These are phyloP conservation scores for Nomada fucata DNA, from an alignment of 2,888 invertebrate species.

Conservation along the genomic window DNA sequence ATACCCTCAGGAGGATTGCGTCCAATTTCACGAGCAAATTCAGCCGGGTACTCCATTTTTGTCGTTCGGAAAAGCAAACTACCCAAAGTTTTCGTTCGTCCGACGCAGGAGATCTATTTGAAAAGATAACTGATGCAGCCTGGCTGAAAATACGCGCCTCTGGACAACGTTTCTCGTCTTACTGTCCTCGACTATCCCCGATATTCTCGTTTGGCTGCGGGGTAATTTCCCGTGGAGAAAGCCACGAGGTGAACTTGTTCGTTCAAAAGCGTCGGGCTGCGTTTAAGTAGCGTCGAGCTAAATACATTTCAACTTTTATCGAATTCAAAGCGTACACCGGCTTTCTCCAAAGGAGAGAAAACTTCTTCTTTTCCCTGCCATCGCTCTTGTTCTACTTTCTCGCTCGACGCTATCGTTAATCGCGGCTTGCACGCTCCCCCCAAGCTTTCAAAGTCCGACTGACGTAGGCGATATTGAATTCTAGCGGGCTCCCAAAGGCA, in stretches of 20 bases:
- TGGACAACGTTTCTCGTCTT: neutral
- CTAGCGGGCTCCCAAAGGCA: slow-evolving; percentile 14
- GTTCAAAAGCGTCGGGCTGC: neutral
- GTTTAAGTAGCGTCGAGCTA: slow-evolving; percentile 1
- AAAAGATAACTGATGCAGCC: slow-evolving; percentile 40
- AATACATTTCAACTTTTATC: slow-evolving; percentile 15
- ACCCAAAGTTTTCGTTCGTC: slow-evolving; percentile 22
- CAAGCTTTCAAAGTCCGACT: slow-evolving; percentile 1
- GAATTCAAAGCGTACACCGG: slow-evolving; percentile 24
- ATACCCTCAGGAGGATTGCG: neutral
- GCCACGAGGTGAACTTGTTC: neutral
- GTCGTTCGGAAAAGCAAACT: slow-evolving; percentile 12
- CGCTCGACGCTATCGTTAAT: slow-evolving; percentile 33
- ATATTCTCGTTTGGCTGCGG: neutral
- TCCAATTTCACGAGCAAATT: slow-evolving; percentile 19
- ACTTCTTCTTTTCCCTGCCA: neutral
- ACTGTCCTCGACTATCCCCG: neutral
- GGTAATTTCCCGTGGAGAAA: neutral
- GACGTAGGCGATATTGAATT: slow-evolving; percentile 41
- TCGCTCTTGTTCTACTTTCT: slow-evolving; percentile 13
- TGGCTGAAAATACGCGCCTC: neutral
- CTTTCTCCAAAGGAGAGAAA: neutral
- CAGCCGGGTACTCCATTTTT: neutral
- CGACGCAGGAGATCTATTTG: slow-evolving; percentile 27
- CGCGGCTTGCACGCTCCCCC: slow-evolving; percentile 6